phyloP scores from a whole-genome alignment of 1,140 invertebrate genomes.

The Euwallacea similis region DNA sequence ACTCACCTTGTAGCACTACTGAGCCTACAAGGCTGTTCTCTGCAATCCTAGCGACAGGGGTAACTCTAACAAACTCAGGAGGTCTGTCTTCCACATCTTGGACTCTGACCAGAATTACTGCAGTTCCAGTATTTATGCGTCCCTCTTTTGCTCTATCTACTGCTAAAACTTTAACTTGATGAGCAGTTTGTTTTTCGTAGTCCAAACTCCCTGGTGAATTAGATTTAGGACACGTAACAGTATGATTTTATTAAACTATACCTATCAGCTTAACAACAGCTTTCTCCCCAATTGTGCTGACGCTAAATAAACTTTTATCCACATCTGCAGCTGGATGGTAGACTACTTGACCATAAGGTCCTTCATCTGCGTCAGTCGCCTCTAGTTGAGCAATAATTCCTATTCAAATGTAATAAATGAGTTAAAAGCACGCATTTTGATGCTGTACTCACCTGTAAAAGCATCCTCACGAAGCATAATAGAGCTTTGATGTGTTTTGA shows the following conservation, averaged over 20 bases:
- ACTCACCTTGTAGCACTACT: constrained; percentile 74
- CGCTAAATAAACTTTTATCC: constrained; percentile 74
- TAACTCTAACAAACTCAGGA: constrained; percentile 85
- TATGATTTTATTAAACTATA: constrained; percentile 8
- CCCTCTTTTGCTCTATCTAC: constrained; percentile 82
- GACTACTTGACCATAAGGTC: constrained; percentile 84
- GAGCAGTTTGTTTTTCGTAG: constrained; percentile 85
- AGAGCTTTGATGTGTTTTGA: constrained; percentile 81
- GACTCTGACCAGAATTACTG: constrained; percentile 82
- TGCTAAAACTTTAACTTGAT: constrained; percentile 83
- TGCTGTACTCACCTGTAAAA: constrained; percentile 55
- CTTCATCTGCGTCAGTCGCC: constrained; percentile 87
- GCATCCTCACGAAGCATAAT: constrained; percentile 79
- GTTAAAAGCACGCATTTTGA: background rate
- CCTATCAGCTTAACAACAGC: constrained; percentile 80
- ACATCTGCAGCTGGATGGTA: constrained; percentile 72
- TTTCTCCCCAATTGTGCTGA: constrained; percentile 83
- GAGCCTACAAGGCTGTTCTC: constrained; percentile 83
- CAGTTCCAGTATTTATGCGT: constrained; percentile 81
- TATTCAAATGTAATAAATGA: background rate
- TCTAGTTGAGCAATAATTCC: constrained; percentile 77
- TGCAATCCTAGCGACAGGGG: constrained; percentile 81
- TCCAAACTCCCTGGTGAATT: constrained; percentile 63
- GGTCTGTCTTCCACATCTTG: constrained; percentile 89
- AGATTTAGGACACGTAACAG: no score